These are phyloP conservation scores for Macropodus opercularis DNA, from an alignment of 2,797 vertebrate genomes.

Conservation along the genomic window DNA sequence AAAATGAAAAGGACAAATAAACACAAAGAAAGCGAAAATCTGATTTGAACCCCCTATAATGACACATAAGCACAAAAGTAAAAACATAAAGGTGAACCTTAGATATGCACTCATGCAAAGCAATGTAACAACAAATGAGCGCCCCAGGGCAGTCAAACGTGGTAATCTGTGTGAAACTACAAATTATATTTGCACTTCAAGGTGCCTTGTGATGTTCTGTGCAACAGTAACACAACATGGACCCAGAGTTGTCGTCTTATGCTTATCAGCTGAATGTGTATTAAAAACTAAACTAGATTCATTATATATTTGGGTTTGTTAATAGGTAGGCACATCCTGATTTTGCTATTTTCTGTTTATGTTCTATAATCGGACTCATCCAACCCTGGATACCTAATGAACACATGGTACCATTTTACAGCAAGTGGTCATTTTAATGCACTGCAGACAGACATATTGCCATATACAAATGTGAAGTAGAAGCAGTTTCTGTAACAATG, in stretches of 20 bases:
- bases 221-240: too few species aligned
- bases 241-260: too few species aligned
- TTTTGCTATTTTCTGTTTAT: conserved; percentile 1
- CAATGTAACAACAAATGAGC: conserved; percentile 1
- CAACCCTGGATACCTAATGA: not conserved
- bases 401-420: not conserved
- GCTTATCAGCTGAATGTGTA: too few species aligned
- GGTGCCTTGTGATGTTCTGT: too few species aligned
- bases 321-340: not conserved
- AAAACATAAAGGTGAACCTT: not conserved
- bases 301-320: not conserved
- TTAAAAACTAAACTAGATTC: not conserved
- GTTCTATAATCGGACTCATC: not conserved
- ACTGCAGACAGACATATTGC: not conserved
- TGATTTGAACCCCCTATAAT: conserved; percentile 16
- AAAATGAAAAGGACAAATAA: conserved; percentile 31
- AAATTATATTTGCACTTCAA: too few species aligned
- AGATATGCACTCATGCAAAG: not conserved
- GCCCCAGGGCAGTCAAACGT: conserved; percentile 3
- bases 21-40: conserved; percentile 20
- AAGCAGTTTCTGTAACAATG: not conserved
- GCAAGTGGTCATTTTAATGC: not conserved
- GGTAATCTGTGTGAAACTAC: too few species aligned
- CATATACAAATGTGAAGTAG: not conserved
- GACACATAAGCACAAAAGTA: conserved; percentile 3